Conservation (phyloP, 2,888 invertebrate genomes). For the Dasypogon diadema region DNA sequence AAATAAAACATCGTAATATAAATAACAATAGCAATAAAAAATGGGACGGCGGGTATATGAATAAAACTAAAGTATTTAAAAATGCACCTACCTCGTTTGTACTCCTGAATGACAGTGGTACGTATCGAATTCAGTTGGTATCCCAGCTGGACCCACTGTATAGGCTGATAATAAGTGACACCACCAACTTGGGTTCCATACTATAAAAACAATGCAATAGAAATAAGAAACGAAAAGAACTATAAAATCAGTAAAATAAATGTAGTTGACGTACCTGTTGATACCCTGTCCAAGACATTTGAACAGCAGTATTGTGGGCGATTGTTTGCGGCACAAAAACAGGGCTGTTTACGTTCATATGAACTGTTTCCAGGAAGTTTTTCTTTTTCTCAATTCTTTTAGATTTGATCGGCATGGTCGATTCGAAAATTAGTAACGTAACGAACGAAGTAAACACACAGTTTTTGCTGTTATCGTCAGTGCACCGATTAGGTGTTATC, state of each 20-base stretch:
- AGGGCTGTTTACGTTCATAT: slow-evolving; percentile 38
- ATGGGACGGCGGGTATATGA: too few species aligned
- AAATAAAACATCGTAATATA: too few species aligned
- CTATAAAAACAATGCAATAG: neutral
- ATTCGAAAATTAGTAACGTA: neutral
- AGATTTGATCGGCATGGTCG: slow-evolving; percentile 2
- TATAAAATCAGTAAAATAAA: neutral
- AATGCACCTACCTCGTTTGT: slow-evolving; percentile 33
- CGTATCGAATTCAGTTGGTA: slow-evolving; percentile 7
- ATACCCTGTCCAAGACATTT: neutral
- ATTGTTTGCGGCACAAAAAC: slow-evolving; percentile 25
- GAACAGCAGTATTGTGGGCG: neutral
- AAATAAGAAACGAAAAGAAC: neutral
- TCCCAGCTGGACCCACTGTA: slow-evolving; percentile 24
- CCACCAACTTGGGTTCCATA: slow-evolving; percentile 8
- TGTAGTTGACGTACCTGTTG: neutral
- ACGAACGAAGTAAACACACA: neutral
- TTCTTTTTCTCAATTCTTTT: slow-evolving; percentile 6
- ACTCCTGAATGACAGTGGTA: neutral
- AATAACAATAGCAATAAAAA: too few species aligned
- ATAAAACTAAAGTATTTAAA: too few species aligned
- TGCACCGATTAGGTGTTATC: slow-evolving; percentile 25
- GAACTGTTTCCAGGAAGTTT: neutral
- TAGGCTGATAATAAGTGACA: slow-evolving; percentile 32
- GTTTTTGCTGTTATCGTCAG: neutral